These are phyloP conservation scores for Rattus norvegicus DNA, from an alignment of 2,113 vertebrate species.

Conservation along the genomic window GRCr8 NC_086034.1:46919501-46920000, in stretches of 20 bases:
- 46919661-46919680: background rate
- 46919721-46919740: background rate
- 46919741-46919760: background rate
- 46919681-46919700: background rate
- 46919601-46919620: no score
- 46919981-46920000: background rate
- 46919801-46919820: background rate
- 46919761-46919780: background rate
- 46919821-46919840: background rate
- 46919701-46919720: background rate
- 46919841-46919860: background rate
- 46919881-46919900: background rate
- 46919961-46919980: background rate
- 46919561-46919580: no score
- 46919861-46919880: background rate
- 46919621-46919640: background rate
- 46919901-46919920: background rate
- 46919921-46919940: background rate
- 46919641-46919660: background rate
- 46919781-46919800: background rate
- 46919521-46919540: background rate
- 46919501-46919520: background rate
- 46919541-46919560: background rate
- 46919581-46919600: background rate
- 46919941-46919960: background rate